Conservation (phyloP, 2,888 invertebrate species). For the Hyppa rectilinea region DNA sequence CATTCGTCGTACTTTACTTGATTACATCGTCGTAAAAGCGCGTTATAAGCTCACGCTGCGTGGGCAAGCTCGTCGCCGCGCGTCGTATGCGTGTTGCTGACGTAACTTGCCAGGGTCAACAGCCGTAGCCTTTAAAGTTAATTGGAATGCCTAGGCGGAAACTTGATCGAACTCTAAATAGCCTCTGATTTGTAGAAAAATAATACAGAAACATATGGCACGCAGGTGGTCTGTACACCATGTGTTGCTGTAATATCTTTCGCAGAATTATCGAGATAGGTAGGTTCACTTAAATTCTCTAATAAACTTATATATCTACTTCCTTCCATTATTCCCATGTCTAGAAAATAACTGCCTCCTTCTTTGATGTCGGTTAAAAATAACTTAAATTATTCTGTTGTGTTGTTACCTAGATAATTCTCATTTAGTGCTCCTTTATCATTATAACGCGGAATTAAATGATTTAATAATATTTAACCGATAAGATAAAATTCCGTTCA, state of each 20-base stretch:
- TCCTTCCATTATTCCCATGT: too few relatives aligned
- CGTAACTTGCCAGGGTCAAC: slow-evolving; percentile 79
- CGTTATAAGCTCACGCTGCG: slow-evolving; percentile 52
- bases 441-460: slow-evolving; percentile 32
- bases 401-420: slow-evolving; percentile 3
- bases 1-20: slow-evolving; percentile 10
- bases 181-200: slow-evolving; percentile 19
- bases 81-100: slow-evolving; percentile 66
- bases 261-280: background rate
- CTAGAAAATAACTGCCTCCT: background rate
- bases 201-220: slow-evolving; percentile 9
- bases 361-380: background rate
- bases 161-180: slow-evolving; percentile 61
- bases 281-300: background rate
- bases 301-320: background rate
- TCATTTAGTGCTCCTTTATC: slow-evolving; percentile 8
- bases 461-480: slow-evolving; percentile 31
- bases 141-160: slow-evolving; percentile 65
- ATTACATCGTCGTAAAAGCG: slow-evolving; percentile 20
- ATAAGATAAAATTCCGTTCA: slow-evolving; percentile 42
- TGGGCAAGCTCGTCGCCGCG: slow-evolving; percentile 56
- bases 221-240: background rate
- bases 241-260: slow-evolving; percentile 2
- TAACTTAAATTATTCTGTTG: background rate
- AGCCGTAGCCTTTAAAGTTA: slow-evolving; percentile 67